phyloP scores from a whole-genome alignment of 2,888 invertebrate species.

The Andrena bucephala region DNA sequence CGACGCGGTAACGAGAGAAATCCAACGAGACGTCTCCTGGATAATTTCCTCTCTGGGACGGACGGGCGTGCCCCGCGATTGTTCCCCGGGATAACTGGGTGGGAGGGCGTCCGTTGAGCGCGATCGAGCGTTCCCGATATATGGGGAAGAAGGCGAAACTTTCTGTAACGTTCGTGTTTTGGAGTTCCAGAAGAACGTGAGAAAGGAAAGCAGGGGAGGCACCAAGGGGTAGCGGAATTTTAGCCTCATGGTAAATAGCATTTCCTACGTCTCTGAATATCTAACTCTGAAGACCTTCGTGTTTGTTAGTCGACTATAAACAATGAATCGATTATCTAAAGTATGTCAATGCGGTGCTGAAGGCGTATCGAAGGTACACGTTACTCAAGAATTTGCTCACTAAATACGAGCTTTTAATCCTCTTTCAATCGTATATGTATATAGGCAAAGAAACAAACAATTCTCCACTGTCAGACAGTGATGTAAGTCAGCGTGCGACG shows the following conservation, averaged over 20 bases:
- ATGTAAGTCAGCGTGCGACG: neutral
- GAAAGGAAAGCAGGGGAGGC: neutral
- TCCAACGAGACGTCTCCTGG: constrained; percentile 74
- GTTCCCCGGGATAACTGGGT: neutral
- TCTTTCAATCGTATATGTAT: too few species aligned
- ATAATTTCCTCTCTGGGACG: constrained; percentile 70
- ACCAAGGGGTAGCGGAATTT: neutral
- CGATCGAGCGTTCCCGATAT: neutral
- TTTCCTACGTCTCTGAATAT: neutral
- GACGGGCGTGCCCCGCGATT: constrained; percentile 59
- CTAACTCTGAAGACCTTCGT: neutral
- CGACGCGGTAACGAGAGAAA: constrained; percentile 72
- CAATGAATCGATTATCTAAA: too few species aligned
- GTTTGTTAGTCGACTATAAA: too few species aligned
- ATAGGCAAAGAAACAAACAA: too few species aligned
- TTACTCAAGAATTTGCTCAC: too few species aligned
- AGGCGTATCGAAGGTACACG: too few species aligned
- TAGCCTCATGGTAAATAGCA: neutral
- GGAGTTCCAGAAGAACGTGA: neutral
- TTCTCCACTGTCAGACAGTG: too few species aligned
- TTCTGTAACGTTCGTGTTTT: neutral
- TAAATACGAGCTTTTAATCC: too few species aligned
- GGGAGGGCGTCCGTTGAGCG: neutral
- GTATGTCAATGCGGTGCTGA: too few species aligned
- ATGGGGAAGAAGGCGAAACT: neutral